These are phyloP conservation scores for Macropodus opercularis DNA, from an alignment of 2,797 vertebrate genomes.

Conservation along the genomic window DNA sequence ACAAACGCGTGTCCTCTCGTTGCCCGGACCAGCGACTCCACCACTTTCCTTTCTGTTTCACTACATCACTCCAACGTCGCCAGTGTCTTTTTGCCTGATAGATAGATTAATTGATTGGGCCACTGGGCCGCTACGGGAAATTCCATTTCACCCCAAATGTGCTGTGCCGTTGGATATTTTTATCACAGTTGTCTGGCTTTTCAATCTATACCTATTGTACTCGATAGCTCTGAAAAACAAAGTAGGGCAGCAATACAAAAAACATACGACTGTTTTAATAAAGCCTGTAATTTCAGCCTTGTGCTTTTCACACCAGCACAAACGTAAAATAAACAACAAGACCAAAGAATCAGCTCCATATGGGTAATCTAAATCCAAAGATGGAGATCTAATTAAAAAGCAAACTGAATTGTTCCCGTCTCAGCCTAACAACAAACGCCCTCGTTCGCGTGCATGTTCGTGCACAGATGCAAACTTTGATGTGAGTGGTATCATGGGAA, in stretches of 20 bases:
- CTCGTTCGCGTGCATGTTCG: conserved; percentile 38
- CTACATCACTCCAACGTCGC: neutral
- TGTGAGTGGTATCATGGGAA: conserved; percentile 30
- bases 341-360: neutral
- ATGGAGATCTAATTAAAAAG: conserved; percentile 34
- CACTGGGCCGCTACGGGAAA: conserved; percentile 43
- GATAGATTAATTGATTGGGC: conserved; percentile 49
- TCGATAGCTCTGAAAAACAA: conserved; percentile 28
- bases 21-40: conserved; percentile 7
- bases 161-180: conserved; percentile 62
- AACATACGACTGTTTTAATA: neutral
- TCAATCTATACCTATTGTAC: conserved; percentile 61
- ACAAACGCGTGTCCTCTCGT: conserved; percentile 43
- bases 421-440: conserved; percentile 37
- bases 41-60: neutral
- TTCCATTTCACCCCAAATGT: conserved; percentile 57
- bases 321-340: neutral
- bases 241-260: conserved; percentile 33
- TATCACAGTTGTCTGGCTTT: conserved; percentile 59
- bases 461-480: conserved; percentile 14
- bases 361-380: neutral
- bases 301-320: neutral
- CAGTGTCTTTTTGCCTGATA: conserved; percentile 11
- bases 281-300: neutral
- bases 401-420: conserved; percentile 41